phyloP scores from a whole-genome alignment of 2,888 invertebrate genomes.

The Philaethria dido region DNA sequence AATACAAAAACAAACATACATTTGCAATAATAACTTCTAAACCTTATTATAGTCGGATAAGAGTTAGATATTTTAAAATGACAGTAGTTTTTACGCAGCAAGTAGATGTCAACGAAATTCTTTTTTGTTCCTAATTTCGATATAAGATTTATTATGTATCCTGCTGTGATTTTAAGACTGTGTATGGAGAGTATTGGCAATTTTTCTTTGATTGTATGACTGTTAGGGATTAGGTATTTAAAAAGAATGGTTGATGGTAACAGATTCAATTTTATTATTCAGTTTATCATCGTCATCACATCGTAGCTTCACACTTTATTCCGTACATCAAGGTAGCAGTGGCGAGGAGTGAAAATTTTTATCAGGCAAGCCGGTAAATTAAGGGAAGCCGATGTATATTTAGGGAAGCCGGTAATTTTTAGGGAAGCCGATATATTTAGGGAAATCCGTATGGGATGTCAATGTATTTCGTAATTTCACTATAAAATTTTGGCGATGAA shows the following conservation, averaged over 20 bases:
- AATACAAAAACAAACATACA: slow-evolving; percentile 12
- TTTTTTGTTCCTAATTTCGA: slow-evolving; percentile 58
- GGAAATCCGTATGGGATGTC: too few species aligned
- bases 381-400: too few species aligned
- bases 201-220: slow-evolving; percentile 6
- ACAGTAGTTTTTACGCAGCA: slow-evolving; percentile 30
- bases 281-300: too few species aligned
- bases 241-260: background rate
- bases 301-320: too few species aligned
- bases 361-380: too few species aligned
- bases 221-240: background rate
- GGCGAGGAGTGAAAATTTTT: too few species aligned
- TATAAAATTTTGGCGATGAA: too few species aligned
- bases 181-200: background rate
- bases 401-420: too few species aligned
- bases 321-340: too few species aligned
- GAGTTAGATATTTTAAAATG: slow-evolving; percentile 17
- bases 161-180: slow-evolving; percentile 49
- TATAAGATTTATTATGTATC: slow-evolving; percentile 60
- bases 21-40: slow-evolving; percentile 1
- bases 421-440: too few species aligned
- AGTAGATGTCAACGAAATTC: slow-evolving; percentile 57
- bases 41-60: slow-evolving; percentile 11
- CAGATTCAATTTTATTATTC: background rate
- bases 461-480: too few species aligned